phyloP scores from a whole-genome alignment of 1,140 invertebrate genomes.

The Zaprionus africanus region DNA sequence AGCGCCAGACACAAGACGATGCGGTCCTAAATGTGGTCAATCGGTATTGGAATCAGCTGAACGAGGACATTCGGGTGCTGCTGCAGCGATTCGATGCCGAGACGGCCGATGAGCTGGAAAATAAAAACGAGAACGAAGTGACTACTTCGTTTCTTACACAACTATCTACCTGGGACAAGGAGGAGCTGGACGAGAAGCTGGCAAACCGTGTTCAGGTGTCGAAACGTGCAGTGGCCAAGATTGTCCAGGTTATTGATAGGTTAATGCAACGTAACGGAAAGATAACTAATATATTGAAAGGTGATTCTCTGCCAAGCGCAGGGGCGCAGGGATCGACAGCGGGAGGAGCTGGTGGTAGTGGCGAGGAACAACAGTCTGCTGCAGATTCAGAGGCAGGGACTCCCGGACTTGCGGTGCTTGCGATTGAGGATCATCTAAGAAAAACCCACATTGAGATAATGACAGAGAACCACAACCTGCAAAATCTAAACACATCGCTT shows the following conservation, averaged over 20 bases:
- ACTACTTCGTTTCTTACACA: slow-evolving; percentile 98
- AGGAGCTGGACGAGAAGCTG: slow-evolving; percentile 97
- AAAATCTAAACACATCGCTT: slow-evolving; percentile 95
- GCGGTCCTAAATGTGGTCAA: slow-evolving; percentile 99
- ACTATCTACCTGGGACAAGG: slow-evolving; percentile 99
- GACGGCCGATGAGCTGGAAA: slow-evolving; percentile 97
- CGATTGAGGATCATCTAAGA: slow-evolving; percentile 91
- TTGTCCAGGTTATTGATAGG: slow-evolving; percentile 97
- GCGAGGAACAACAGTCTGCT: slow-evolving; percentile 47
- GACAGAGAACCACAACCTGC: slow-evolving; percentile 95
- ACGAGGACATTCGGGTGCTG: slow-evolving; percentile 97
- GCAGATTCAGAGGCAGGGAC: slow-evolving; percentile 26
- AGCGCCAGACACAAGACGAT: slow-evolving; percentile 98
- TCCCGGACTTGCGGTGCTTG: slow-evolving; percentile 35
- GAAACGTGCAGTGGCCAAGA: slow-evolving; percentile 96
- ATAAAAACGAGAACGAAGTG: slow-evolving; percentile 98
- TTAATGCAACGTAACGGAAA: slow-evolving; percentile 97
- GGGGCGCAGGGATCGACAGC: slow-evolving; percentile 47
- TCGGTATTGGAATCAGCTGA: slow-evolving; percentile 98
- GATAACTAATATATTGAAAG: slow-evolving; percentile 94
- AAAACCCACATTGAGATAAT: slow-evolving; percentile 94
- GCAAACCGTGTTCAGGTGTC: slow-evolving; percentile 97
- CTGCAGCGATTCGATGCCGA: slow-evolving; percentile 98
- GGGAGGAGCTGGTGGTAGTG: slow-evolving; percentile 27
- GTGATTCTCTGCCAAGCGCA: slow-evolving; percentile 85